phyloP scores from a whole-genome alignment of 2,888 invertebrate genomes.

The Scaptomyza parva region DNA sequence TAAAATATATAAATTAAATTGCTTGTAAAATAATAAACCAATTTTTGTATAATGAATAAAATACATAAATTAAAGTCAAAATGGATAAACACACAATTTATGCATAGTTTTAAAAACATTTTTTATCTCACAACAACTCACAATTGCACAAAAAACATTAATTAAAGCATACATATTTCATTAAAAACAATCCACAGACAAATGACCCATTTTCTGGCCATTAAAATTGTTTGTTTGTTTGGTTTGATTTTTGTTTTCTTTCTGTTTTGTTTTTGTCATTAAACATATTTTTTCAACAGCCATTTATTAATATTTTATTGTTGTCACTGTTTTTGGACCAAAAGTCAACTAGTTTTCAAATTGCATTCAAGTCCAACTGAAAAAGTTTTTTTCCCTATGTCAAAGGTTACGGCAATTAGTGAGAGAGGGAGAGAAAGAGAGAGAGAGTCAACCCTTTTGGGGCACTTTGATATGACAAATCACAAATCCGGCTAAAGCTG shows the following conservation, averaged over 20 bases:
- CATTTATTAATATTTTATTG: slow-evolving; percentile 1
- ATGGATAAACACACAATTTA: background rate
- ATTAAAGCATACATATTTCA: background rate
- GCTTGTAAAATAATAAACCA: no score
- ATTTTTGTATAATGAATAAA: no score
- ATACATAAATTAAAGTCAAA: background rate
- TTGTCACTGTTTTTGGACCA: slow-evolving; percentile 6
- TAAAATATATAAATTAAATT: background rate
- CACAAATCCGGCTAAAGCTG: slow-evolving; percentile 12
- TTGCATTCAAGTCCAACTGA: slow-evolving; percentile 16
- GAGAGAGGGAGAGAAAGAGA: no score
- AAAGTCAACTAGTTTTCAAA: slow-evolving; percentile 7
- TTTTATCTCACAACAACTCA: no score
- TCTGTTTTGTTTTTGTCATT: no score
- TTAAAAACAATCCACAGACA: background rate
- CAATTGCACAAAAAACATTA: background rate
- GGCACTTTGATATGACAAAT: slow-evolving; percentile 59
- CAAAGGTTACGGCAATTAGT: slow-evolving; percentile 71
- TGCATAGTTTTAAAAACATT: background rate
- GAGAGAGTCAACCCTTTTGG: no score
- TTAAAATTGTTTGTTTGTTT: slow-evolving; percentile 4
- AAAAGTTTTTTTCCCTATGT: slow-evolving; percentile 38
- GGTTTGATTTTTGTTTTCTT: background rate
- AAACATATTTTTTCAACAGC: slow-evolving; percentile 8
- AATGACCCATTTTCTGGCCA: background rate